A percentile compares a stretch with the other conserved stretches of the same genome.
phyloP scores from a whole-genome alignment of 2,797 vertebrate species.

The Florisuga fusca region DNA sequence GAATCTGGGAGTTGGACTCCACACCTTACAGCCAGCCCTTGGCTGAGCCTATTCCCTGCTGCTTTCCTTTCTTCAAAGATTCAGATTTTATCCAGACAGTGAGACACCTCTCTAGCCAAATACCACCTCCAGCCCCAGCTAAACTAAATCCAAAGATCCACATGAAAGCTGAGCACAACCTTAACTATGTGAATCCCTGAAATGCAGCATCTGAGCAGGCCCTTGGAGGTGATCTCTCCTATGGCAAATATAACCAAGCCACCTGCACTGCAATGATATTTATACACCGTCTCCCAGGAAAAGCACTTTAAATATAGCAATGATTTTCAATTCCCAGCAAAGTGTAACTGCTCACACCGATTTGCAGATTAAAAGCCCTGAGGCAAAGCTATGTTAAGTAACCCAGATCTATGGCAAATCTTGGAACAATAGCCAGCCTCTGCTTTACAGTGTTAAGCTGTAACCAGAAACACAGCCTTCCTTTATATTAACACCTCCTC shows the following conservation, averaged over 20 bases:
- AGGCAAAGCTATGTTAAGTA: constrained; percentile 19
- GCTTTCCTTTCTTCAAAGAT: constrained; percentile 7
- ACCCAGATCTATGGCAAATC: neutral
- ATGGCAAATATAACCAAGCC: neutral
- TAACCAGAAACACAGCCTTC: constrained; percentile 16
- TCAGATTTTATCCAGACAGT: neutral
- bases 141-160: neutral
- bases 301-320: neutral
- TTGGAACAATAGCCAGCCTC: neutral
- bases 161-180: neutral
- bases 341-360: neutral
- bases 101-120: neutral
- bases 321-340: constrained; percentile 21
- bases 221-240: neutral
- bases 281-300: neutral
- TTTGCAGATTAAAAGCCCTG: neutral
- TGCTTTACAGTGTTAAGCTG: neutral
- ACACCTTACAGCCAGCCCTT: neutral
- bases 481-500: neutral
- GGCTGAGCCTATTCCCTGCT: neutral
- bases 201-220: neutral
- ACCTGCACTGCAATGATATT: neutral
- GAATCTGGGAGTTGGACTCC: neutral
- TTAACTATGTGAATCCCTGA: neutral
- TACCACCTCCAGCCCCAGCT: neutral